phyloP scores from a whole-genome alignment of 2,797 vertebrate genomes.

The Merluccius polli region DNA sequence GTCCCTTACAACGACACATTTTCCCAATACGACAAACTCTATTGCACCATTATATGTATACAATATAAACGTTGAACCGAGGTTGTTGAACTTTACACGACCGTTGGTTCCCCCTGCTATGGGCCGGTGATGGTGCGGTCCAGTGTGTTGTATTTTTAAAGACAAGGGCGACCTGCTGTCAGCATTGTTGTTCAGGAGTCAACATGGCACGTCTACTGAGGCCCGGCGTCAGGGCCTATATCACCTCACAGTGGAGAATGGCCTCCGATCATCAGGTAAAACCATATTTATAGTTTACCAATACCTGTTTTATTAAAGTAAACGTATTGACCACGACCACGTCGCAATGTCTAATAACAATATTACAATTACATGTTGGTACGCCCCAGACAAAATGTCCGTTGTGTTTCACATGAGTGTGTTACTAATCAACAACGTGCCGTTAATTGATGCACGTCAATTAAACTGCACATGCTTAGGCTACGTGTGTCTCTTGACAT shows the following conservation, averaged over 20 bases:
- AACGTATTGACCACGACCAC: not conserved
- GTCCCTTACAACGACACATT: not conserved
- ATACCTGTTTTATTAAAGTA: not conserved
- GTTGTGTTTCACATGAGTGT: not conserved
- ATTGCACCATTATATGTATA: not conserved
- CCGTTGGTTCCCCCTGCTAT: slow-evolving; percentile 5
- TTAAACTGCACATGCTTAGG: no score
- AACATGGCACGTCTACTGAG: slow-evolving; percentile 69
- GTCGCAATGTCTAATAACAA: not conserved
- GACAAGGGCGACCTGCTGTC: slow-evolving; percentile 40
- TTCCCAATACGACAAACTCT: not conserved
- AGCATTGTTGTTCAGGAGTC: not conserved
- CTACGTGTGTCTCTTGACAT: no score
- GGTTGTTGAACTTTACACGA: not conserved
- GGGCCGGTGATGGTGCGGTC: slow-evolving; percentile 56
- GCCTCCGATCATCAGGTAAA: slow-evolving; percentile 68
- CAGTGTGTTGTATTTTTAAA: slow-evolving; percentile 29
- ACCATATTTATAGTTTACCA: not conserved
- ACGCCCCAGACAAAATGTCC: not conserved
- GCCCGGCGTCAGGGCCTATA: slow-evolving; percentile 56
- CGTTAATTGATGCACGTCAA: no score
- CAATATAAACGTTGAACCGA: not conserved
- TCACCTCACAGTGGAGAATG: slow-evolving; percentile 67
- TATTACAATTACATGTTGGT: not conserved
- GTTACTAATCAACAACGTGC: no score